Base-by-base conservation (phyloP, 2,888 invertebrate genomes). In the Pseudococcus longispinus region DNA sequence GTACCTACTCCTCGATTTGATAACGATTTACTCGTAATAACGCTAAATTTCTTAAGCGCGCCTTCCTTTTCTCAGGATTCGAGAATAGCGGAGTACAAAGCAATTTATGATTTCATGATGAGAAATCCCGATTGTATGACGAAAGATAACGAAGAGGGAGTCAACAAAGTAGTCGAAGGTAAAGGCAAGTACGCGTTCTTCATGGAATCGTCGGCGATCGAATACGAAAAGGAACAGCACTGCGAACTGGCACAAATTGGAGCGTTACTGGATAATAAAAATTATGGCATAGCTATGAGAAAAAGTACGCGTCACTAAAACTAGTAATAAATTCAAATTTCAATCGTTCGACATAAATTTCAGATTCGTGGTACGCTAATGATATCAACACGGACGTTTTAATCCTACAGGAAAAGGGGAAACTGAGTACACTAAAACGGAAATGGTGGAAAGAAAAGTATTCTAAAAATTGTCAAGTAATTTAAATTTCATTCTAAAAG, bases 181-280 rank as follows among this genome's bases (percentile, higher is more conserved):
- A 88, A 89, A 51, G 92, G 92, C 88, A 92, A 93, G 89, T 97
- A 97, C 90, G 97, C 97, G 0, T 97, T 94, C 91, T 91, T 98
- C 37, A 96, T 97, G 95, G 98, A 98, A 91, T 96, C 96, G 0
- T 95, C 96, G 0, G 95, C 95, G 1, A 95, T 97, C 88, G 97
- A 98, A 90, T 98, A 97, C 90, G 93, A 94, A 89, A 93, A 94
- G 83, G 94, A 96, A 90, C 92, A 95, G 88, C 93, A 95, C 88
- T 96, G 96, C 90, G 94, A 94, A 88, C 93, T 96, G 85, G 93
- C 93, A 0, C 93, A 94, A 91, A 92, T 95, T 11, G 95, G 96
- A 0, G 94, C 94, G 0, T 91, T 95, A 9, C 90, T 96, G 15
- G 96, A 96, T 89, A 94, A 94, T 88, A 96, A 96, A 91, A 96